Conservation (phyloP, 2,113 vertebrate species). For the Atlantisia rogersi region DNA sequence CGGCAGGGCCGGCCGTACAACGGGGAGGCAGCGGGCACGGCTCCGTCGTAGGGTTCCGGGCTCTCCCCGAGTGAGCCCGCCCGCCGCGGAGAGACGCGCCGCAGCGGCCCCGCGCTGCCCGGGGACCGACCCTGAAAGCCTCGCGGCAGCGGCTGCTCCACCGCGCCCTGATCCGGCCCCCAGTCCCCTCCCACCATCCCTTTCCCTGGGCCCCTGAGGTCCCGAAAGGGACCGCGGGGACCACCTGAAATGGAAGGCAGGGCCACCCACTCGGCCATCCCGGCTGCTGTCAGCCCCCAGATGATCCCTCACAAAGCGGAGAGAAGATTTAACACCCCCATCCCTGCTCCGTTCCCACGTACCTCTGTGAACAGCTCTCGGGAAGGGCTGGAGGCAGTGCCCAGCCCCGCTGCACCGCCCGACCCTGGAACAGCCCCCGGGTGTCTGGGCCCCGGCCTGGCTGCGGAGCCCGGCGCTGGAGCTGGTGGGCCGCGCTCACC, state of each 20-base stretch:
- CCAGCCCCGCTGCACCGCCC: background rate
- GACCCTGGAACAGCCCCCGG: background rate
- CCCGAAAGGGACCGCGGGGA: slow-evolving; percentile 64
- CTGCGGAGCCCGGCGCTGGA: background rate
- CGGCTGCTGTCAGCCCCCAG: slow-evolving; percentile 46
- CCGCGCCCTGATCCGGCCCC: slow-evolving; percentile 37
- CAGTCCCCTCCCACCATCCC: slow-evolving; percentile 59
- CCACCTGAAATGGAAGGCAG: slow-evolving; percentile 71
- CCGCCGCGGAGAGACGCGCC: background rate
- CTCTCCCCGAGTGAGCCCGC: background rate
- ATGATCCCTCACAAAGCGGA: slow-evolving; percentile 51
- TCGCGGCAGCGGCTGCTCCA: background rate
- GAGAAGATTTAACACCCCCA: slow-evolving; percentile 19
- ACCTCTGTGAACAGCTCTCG: slow-evolving; percentile 45
- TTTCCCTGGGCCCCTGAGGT: slow-evolving; percentile 70
- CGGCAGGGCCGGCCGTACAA: background rate
- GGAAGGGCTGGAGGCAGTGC: background rate
- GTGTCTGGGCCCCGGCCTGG: background rate
- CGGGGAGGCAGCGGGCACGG: background rate
- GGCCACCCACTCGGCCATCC: slow-evolving; percentile 74
- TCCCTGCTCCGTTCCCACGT: slow-evolving; percentile 58
- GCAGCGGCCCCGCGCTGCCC: background rate
- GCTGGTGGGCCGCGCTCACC: background rate
- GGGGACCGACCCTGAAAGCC: background rate
- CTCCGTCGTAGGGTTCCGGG: background rate